Evolutionary conservation across 2,797 vertebrate species (phyloP), one percentile per base, ranked within the genome.

Genomic region (Megalops cyprinoides): DNA sequence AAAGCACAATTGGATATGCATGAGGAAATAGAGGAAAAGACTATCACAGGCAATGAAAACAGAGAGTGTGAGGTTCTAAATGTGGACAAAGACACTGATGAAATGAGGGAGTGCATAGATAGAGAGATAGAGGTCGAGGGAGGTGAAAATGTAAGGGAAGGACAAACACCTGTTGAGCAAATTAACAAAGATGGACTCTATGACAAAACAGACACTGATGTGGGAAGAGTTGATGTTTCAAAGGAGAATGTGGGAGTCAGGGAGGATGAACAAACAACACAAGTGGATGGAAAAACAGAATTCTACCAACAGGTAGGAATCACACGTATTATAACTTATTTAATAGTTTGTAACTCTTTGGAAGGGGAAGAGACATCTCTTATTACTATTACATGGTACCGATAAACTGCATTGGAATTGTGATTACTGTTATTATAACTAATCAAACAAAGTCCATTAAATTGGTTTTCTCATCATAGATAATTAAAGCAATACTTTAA

Each of bases 1-100:
- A 79, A 86, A 85, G 89, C 85, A 85, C 79, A 74, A 9, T 3
- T 3, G 73, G 74, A 76, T 60, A 65, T 12, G n/a, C 74, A 76
- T 15, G 60, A 28, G 65, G 42, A 48, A 4, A 34, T 23, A 58
- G 67, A 62, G 44, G 80, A 82, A n/a, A 55, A 51, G 46, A 67
- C 76, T 67, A 82, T 67, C 71, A 78, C 65, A 20, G 82, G 42
- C 25, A 58, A 10, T 0, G 44, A 78, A 8, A 65, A 86, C 25
- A 49, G 49, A 15, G 48, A 60, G n/a, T 37, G 9, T 15, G 48
- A 79, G 49, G 14, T 34, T 28, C n/a, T 71, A n/a, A 37, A 31
- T 51, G 60, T 62, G 14, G 25, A 44, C 23, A 60, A 34, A 76
- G 55, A 77, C 42, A 73, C 46, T n/a, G 39, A 31, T 10, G 46